Base-by-base conservation (phyloP, 1,140 invertebrate genomes). In the Oryzaephilus surinamensis region DNA sequence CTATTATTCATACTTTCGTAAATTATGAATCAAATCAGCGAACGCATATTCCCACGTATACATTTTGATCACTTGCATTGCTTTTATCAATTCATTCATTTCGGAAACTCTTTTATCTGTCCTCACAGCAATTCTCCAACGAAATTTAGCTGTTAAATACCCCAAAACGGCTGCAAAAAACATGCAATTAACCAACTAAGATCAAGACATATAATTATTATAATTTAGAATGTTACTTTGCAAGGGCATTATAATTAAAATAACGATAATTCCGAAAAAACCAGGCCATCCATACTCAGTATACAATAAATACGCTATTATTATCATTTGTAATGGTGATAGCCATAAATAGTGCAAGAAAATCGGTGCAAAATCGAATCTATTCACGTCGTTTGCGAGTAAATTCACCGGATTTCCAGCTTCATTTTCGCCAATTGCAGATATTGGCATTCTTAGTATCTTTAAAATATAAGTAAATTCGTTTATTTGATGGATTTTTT, bases 1-100 rank as follows among this genome's bases (percentile, higher is more conserved):
- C n/a, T n/a, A n/a, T n/a, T n/a, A n/a, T n/a, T n/a, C n/a, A n/a
- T n/a, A n/a, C n/a, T 50, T 50, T 36, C 57, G 48, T 20, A 50
- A 33, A 21, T 35, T 43, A 20, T 45, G 20, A 31, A 72, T 65
- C 11, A 69, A 55, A 36, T 67, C 61, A 27, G 74, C 67, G 58
- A 92, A 90, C 23, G 78, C 71, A 51, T 82, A 76, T 59, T 92
- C 89, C 88, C 88, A 93, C 0, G 81, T 80, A 63, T 90, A 88
- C 76, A 92, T 84, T 71, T 94, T 93, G 41, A 94, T 83, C 12
- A 86, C 70, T 62, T 80, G 51, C 27, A 70, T 69, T 7, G 59
- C 64, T 32, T 46, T 45, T 8, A 79, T 53, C 7, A 79, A 68
- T 58, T 81, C 77, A 52, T 72, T 75, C 72, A 79, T 79, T 14